Evolutionary conservation across 1,140 invertebrate species (phyloP).

Genomic region (Pteromalus puparum): DNA sequence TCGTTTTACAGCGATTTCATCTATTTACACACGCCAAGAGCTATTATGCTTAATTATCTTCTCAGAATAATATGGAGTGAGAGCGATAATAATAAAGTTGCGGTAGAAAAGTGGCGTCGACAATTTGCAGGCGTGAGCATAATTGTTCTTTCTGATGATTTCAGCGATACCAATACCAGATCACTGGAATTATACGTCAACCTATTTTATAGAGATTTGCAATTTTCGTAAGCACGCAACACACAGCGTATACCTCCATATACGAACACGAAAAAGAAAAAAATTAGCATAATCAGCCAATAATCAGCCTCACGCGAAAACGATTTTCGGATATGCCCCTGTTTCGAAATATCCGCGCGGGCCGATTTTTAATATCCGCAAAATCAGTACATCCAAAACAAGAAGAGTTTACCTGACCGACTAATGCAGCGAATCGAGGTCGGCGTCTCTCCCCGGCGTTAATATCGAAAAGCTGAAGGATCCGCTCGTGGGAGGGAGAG

Average conservation of each 20-base stretch:
- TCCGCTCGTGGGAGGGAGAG: not conserved
- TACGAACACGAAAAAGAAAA: no score
- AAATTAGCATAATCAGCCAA: conserved; percentile 24
- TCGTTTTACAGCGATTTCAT: not conserved
- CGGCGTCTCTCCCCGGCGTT: not conserved
- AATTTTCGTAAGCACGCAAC: conserved; percentile 21
- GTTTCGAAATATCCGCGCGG: no score
- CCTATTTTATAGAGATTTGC: not conserved
- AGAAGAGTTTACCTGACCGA: not conserved
- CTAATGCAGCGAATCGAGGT: not conserved
- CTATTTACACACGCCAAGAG: not conserved
- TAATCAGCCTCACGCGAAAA: conserved; percentile 21
- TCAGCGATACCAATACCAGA: not conserved
- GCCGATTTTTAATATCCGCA: not conserved
- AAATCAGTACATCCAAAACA: not conserved
- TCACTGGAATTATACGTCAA: not conserved
- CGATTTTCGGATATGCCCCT: not conserved
- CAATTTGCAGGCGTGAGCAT: not conserved
- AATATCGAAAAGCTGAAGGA: conserved; percentile 9
- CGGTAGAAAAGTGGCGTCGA: not conserved
- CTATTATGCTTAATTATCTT: conserved; percentile 7
- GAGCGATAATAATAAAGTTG: conserved; percentile 1
- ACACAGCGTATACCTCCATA: not conserved
- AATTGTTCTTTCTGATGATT: not conserved
- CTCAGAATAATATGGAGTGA: not conserved